Conservation (phyloP, 2,113 vertebrate species). For the Neoarius graeffei region DNA sequence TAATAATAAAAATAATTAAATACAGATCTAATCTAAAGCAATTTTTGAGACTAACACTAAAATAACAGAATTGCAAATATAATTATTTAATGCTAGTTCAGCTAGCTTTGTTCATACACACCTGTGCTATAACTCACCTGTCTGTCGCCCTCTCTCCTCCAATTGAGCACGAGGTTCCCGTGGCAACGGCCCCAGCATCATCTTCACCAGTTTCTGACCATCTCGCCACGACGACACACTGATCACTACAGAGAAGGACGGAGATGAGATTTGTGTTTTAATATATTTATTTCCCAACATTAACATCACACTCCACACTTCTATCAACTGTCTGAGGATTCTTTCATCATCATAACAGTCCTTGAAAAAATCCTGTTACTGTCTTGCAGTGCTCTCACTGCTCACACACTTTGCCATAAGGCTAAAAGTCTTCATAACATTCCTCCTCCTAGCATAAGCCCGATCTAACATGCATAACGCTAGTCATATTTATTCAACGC, state of each 20-base stretch:
- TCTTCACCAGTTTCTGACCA: conserved; percentile 90
- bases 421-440: no score
- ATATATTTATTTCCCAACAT: background rate
- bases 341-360: background rate
- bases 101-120: background rate
- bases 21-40: background rate
- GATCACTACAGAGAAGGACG: conserved; percentile 64
- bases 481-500: no score
- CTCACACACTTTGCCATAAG: no score
- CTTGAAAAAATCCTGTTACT: no score
- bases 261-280: background rate
- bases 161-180: conserved; percentile 71
- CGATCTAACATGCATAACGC: no score
- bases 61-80: background rate
- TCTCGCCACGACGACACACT: conserved; percentile 89
- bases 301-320: background rate
- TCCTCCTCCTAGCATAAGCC: no score
- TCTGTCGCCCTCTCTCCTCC: conserved; percentile 70
- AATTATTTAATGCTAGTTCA: background rate
- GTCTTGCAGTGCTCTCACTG: no score
- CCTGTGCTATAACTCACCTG: conserved; percentile 64
- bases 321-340: background rate
- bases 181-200: conserved; percentile 84
- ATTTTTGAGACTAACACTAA: background rate
- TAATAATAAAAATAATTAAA: background rate